Conservation (phyloP, 2,113 vertebrate species). For the Chamaetylas fuelleborni region DNA sequence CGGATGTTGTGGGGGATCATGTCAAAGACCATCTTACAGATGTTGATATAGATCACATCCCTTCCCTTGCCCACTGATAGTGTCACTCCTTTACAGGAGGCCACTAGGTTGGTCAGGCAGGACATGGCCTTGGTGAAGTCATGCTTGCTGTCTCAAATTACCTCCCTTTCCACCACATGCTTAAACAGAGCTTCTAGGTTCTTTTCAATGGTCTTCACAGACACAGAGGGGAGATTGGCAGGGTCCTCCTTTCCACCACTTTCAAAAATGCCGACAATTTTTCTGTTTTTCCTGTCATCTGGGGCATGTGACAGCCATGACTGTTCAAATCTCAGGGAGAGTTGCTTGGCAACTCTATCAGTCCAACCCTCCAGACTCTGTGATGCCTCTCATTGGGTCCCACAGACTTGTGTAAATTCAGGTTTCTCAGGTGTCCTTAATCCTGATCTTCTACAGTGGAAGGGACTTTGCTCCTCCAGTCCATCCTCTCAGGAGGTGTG, state of each 20-base stretch:
- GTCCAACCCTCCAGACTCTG: background rate
- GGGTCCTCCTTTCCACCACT: background rate
- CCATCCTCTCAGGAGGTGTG: background rate
- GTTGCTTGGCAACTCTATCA: background rate
- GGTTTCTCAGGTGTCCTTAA: background rate
- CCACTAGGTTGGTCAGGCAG: background rate
- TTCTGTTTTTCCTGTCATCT: background rate
- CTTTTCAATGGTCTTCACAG: background rate
- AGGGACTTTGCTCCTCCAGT: background rate
- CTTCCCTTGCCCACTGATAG: background rate
- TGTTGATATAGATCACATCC: background rate
- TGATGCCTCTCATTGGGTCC: background rate
- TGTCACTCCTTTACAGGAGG: background rate
- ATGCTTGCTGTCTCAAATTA: background rate
- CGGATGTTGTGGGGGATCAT: fast-evolving
- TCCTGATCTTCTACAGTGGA: background rate
- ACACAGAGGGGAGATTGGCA: background rate
- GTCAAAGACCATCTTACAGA: background rate
- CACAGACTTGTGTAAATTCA: background rate
- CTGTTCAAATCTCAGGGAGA: background rate
- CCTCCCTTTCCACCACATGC: background rate
- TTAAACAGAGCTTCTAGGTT: background rate
- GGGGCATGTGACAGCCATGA: background rate
- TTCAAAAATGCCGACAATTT: background rate
- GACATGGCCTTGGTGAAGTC: background rate